Conservation (phyloP, 2,888 invertebrate genomes). For the Cetonia aurata region DNA sequence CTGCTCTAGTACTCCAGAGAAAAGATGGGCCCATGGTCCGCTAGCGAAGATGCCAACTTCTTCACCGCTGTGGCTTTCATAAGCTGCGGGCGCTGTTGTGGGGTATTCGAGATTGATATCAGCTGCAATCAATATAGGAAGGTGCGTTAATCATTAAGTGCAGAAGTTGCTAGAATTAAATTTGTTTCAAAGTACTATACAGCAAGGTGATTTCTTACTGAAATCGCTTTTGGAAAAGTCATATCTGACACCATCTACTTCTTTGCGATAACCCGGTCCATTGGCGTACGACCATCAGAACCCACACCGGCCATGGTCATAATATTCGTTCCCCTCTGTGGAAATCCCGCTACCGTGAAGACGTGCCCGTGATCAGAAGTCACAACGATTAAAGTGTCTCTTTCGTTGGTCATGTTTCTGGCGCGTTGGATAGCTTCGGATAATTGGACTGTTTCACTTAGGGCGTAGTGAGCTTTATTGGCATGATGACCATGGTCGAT, state of each 20-base stretch:
- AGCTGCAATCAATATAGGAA: constrained; percentile 60
- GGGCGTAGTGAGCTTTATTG: constrained; percentile 74
- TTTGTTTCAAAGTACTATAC: no score
- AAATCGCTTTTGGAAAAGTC: constrained; percentile 69
- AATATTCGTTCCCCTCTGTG: constrained; percentile 72
- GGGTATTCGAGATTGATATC: constrained; percentile 70
- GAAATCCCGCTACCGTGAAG: constrained; percentile 82
- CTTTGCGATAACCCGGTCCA: constrained; percentile 74
- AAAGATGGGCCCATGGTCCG: constrained; percentile 85
- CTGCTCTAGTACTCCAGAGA: constrained; percentile 83
- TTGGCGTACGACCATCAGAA: constrained; percentile 78
- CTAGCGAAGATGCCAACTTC: constrained; percentile 83
- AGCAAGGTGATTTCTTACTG: no score
- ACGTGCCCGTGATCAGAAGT: constrained; percentile 85
- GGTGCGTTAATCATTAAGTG: no score
- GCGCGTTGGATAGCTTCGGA: constrained; percentile 70
- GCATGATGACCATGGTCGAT: constrained; percentile 86
- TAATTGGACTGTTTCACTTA: constrained; percentile 85
- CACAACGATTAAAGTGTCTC: constrained; percentile 84
- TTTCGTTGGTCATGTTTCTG: constrained; percentile 71
- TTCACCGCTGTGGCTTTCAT: constrained; percentile 84
- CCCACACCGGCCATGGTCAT: constrained; percentile 70
- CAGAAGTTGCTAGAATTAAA: no score
- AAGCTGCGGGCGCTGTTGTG: constrained; percentile 71
- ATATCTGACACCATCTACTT: constrained; percentile 61